A percentile compares a stretch with the other conserved stretches of the same genome.
These are phyloP conservation scores for Engraulis encrasicolus DNA, from an alignment of 2,113 vertebrate genomes.

Conservation along the genomic window DNA sequence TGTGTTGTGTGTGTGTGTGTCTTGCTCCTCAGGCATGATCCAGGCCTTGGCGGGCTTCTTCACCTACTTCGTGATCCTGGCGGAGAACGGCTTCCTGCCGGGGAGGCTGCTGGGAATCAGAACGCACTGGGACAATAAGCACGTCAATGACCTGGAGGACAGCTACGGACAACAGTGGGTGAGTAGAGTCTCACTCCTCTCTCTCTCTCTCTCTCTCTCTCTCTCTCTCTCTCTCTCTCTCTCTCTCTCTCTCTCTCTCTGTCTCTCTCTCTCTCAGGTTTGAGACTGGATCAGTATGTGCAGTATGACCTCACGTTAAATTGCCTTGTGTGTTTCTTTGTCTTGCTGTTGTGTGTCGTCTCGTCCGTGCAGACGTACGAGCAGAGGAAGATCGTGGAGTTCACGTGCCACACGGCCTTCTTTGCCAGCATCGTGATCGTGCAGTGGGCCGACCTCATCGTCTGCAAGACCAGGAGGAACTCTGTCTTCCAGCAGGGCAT, in stretches of 20 bases:
- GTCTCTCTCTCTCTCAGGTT: too few relatives aligned
- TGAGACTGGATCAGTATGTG: neutral
- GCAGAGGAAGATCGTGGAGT: constrained; percentile 89
- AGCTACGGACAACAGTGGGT: constrained; percentile 74
- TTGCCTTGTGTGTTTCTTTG: neutral
- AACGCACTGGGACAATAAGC: constrained; percentile 82
- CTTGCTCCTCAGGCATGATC: constrained; percentile 80
- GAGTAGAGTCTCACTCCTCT: constrained; percentile 51
- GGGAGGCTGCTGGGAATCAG: constrained; percentile 77
- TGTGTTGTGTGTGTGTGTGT: neutral
- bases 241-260: neutral
- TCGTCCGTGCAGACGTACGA: constrained; percentile 77
- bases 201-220: neutral
- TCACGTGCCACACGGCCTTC: constrained; percentile 88
- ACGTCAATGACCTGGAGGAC: constrained; percentile 83
- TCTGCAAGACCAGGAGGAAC: constrained; percentile 88
- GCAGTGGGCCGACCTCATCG: constrained; percentile 87
- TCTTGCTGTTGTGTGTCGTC: neutral
- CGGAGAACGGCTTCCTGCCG: constrained; percentile 66
- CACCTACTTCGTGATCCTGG: constrained; percentile 65
- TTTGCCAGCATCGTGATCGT: constrained; percentile 88
- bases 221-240: neutral
- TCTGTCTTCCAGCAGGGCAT: constrained; percentile 90
- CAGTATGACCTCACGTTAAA: neutral
- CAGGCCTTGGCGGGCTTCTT: constrained; percentile 88